Evolutionary conservation across 2,888 invertebrate species (phyloP).

Genomic region (Hedya salicella): DNA sequence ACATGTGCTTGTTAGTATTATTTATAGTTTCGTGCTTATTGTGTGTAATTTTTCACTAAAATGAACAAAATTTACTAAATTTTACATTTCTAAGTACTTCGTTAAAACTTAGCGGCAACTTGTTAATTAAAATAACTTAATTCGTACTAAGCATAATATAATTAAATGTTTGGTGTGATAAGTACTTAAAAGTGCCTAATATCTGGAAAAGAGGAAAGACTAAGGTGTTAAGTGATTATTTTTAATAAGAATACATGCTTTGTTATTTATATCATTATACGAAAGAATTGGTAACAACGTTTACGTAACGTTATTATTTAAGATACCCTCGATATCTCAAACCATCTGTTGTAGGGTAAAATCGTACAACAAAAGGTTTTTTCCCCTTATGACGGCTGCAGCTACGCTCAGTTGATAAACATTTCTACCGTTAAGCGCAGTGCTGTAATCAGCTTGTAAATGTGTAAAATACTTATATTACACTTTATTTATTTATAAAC

Average conservation of each 20-base stretch:
- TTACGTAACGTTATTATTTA: slow-evolving; percentile 48
- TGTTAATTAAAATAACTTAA: background rate
- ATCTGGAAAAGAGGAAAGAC: too few relatives aligned
- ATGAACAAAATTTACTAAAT: too few relatives aligned
- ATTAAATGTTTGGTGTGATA: background rate
- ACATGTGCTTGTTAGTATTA: slow-evolving; percentile 32
- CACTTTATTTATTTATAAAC: too few relatives aligned
- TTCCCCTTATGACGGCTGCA: slow-evolving; percentile 57
- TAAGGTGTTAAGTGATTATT: too few relatives aligned
- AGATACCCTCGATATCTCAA: slow-evolving; percentile 54
- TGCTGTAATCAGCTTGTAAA: slow-evolving; percentile 53
- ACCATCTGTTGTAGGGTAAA: slow-evolving; percentile 62
- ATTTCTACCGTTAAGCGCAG: slow-evolving; percentile 30
- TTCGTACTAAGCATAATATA: background rate
- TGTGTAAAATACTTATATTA: too few relatives aligned
- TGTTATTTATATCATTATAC: too few relatives aligned
- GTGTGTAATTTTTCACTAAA: background rate
- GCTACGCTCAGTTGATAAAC: slow-evolving; percentile 40
- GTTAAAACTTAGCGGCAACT: background rate
- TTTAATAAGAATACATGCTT: too few relatives aligned
- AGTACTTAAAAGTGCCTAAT: too few relatives aligned
- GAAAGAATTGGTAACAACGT: slow-evolving; percentile 9
- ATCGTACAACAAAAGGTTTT: slow-evolving; percentile 61
- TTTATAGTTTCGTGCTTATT: slow-evolving; percentile 28
- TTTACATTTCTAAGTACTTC: too few relatives aligned